Evolutionary conservation across 1,140 invertebrate genomes (phyloP).

Genomic region (Plectrocnemia conspersa): DNA sequence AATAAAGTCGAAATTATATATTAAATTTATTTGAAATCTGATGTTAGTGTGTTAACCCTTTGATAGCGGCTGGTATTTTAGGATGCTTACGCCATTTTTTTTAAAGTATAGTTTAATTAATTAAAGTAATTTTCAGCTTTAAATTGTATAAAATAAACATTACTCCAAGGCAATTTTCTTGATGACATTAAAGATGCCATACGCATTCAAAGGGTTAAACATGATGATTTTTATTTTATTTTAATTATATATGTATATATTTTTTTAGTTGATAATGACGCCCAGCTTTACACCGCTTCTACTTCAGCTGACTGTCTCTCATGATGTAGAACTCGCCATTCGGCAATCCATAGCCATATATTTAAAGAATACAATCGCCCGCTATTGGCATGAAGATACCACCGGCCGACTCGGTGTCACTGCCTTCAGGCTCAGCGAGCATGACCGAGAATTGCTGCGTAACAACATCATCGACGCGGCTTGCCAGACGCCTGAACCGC

Average conservation of each 20-base stretch:
- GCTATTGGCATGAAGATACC: conserved; percentile 81
- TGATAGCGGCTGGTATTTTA: too few species aligned
- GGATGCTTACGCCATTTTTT: too few species aligned
- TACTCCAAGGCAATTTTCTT: too few species aligned
- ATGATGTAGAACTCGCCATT: conserved; percentile 84
- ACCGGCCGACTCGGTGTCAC: too few species aligned
- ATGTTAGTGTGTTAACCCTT: too few species aligned
- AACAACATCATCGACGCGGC: conserved; percentile 93
- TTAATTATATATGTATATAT: too few species aligned
- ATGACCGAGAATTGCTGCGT: conserved; percentile 89
- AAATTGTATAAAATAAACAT: too few species aligned
- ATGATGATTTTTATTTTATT: conserved; percentile 39
- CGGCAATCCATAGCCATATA: conserved; percentile 95
- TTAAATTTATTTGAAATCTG: too few species aligned
- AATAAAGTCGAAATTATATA: too few species aligned
- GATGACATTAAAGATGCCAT: too few species aligned
- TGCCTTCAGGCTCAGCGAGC: conserved; percentile 94
- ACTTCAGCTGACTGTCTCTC: conserved; percentile 88
- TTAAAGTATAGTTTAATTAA: too few species aligned
- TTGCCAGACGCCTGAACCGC: conserved; percentile 83
- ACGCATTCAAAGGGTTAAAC: background rate
- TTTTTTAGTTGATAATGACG: conserved; percentile 85
- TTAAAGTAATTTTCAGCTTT: too few species aligned
- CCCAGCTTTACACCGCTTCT: conserved; percentile 92
- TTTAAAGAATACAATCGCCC: conserved; percentile 89